Evolutionary conservation across 30 jellyfish, hydroid and myxozoan species (phyloP).

Genomic region (Hydractinia symbiolongicarpus): DNA sequence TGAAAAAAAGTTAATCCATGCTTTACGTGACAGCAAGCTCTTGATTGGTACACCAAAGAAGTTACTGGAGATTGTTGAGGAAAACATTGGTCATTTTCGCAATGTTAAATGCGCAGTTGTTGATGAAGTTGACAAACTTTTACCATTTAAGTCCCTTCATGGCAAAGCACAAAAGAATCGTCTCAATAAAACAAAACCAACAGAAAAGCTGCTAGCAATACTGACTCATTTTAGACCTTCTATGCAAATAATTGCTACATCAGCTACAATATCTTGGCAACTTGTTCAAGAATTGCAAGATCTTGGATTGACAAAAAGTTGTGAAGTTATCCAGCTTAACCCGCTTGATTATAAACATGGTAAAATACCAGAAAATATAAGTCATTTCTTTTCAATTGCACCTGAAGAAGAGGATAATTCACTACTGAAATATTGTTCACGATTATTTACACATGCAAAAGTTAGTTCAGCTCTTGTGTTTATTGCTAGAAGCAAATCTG

Average conservation of each 20-base stretch:
- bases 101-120: slow-evolving; percentile 51
- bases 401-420: slow-evolving; percentile 14
- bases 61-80: slow-evolving; percentile 44
- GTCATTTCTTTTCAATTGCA: slow-evolving; percentile 28
- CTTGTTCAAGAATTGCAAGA: slow-evolving; percentile 51
- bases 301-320: slow-evolving; percentile 55
- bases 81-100: slow-evolving; percentile 56
- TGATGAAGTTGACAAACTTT: slow-evolving; percentile 86
- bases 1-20: slow-evolving; percentile 29
- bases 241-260: slow-evolving; percentile 73
- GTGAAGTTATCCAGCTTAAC: slow-evolving; percentile 38
- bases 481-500: slow-evolving; percentile 66
- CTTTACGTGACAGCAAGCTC: slow-evolving; percentile 41
- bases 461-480: slow-evolving; percentile 54
- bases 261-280: slow-evolving; percentile 66
- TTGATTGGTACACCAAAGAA: slow-evolving; percentile 81
- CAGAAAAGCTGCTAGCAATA: slow-evolving; percentile 51
- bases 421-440: neutral
- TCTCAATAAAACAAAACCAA: slow-evolving; percentile 58
- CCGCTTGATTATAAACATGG: slow-evolving; percentile 25
- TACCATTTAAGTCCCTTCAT: slow-evolving; percentile 49
- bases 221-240: slow-evolving; percentile 1
- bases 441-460: slow-evolving; percentile 7
- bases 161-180: slow-evolving; percentile 33
- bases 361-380: slow-evolving; percentile 59